Percentiles rank a stretch among this genome's conserved stretches.
Conservation (phyloP, 2,797 vertebrate species). For the Alectoris magna region DNA sequence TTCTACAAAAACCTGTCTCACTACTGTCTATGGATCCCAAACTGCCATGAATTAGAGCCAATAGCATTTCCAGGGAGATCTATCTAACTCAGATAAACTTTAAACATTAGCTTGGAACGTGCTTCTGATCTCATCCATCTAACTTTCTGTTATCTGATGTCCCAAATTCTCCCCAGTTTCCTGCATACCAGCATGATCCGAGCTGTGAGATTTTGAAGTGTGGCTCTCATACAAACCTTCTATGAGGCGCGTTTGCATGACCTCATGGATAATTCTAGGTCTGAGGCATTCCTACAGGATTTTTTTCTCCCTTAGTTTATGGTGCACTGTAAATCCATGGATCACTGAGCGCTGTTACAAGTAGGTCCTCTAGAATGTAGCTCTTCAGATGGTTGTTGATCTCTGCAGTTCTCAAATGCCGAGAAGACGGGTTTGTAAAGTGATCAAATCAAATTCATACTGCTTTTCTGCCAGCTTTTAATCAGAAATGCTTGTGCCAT, state of each 20-base stretch:
- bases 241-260: background rate
- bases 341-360: background rate
- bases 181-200: background rate
- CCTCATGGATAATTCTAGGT: background rate
- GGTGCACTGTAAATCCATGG: background rate
- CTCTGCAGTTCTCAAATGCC: conserved; percentile 22
- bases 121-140: conserved; percentile 3
- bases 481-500: conserved; percentile 20
- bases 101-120: background rate
- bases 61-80: background rate
- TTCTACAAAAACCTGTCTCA: background rate
- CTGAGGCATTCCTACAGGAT: background rate
- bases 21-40: background rate
- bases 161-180: background rate
- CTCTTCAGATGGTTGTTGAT: background rate
- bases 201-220: background rate
- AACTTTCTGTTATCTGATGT: background rate
- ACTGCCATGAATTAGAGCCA: conserved; percentile 1
- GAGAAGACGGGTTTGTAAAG: conserved; percentile 1
- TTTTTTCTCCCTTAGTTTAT: background rate
- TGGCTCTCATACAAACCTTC: background rate
- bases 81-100: conserved; percentile 1
- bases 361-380: background rate
- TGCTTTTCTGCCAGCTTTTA: background rate
- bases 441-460: conserved; percentile 30